These are phyloP conservation scores for Charadrius vociferus DNA, from an alignment of 2,113 vertebrate species.

Conservation along the genomic window DNA sequence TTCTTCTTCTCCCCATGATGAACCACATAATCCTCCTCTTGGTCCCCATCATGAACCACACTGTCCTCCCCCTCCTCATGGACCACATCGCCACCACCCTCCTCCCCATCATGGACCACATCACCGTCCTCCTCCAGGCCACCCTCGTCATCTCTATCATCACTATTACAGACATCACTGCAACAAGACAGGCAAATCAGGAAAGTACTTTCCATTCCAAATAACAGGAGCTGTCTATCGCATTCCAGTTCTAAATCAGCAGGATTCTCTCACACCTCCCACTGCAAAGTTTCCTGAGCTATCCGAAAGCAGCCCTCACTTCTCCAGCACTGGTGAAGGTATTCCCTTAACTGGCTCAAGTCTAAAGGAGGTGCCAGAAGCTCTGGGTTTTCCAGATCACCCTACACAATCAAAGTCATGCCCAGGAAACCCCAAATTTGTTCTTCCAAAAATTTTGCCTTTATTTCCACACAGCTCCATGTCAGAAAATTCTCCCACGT, in stretches of 20 bases:
- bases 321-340: not conserved
- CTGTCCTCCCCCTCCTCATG: not conserved
- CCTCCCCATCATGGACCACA: not conserved
- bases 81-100: not conserved
- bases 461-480: constrained; percentile 50
- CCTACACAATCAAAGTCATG: constrained; percentile 46
- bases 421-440: constrained; percentile 46
- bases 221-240: not conserved
- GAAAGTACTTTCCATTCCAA: constrained; percentile 7
- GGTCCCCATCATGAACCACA: not conserved
- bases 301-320: not conserved
- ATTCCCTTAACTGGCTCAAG: not conserved
- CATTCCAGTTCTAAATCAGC: constrained; percentile 50
- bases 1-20: not conserved
- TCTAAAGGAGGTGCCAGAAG: not conserved
- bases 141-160: not conserved
- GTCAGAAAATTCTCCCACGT: not conserved
- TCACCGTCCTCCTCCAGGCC: not conserved
- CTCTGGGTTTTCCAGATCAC: constrained; percentile 41
- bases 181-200: not conserved
- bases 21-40: not conserved
- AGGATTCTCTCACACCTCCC: constrained; percentile 61
- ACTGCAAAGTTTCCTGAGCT: constrained; percentile 51
- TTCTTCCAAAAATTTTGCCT: constrained; percentile 18
- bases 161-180: not conserved